These are phyloP conservation scores for Drosophila arawakana DNA, from an alignment of 1,140 invertebrate genomes.

Conservation along the genomic window DNA sequence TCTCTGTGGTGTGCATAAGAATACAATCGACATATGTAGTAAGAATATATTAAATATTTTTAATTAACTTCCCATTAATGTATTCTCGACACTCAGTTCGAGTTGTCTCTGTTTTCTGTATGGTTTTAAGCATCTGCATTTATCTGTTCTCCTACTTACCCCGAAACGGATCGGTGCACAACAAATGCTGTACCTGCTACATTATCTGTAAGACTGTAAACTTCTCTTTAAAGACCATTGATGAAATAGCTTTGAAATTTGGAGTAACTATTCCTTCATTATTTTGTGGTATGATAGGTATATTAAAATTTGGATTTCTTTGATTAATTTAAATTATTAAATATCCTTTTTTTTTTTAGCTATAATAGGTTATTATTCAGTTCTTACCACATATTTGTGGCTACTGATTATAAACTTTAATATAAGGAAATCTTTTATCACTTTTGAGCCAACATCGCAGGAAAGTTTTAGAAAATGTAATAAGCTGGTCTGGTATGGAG, in stretches of 20 bases:
- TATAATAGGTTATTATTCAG: neutral
- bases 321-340: neutral
- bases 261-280: neutral
- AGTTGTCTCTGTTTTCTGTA: constrained; percentile 1
- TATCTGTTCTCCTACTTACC: constrained; percentile 8
- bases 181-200: constrained; percentile 10
- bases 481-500: neutral
- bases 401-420: constrained; percentile 9
- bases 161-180: neutral
- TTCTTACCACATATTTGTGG: constrained; percentile 1
- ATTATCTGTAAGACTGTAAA: constrained; percentile 11
- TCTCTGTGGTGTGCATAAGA: neutral
- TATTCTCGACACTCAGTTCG: neutral
- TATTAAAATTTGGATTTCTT: neutral
- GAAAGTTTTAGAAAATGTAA: neutral
- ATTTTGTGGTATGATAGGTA: neutral
- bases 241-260: neutral
- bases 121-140: neutral
- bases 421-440: constrained; percentile 5
- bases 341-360: neutral
- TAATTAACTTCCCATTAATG: neutral
- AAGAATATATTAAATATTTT: neutral
- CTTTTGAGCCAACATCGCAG: neutral
- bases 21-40: neutral
- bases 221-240: neutral